phyloP scores from a whole-genome alignment of 2,888 invertebrate genomes.

The Perizoma flavofasciatum region DNA sequence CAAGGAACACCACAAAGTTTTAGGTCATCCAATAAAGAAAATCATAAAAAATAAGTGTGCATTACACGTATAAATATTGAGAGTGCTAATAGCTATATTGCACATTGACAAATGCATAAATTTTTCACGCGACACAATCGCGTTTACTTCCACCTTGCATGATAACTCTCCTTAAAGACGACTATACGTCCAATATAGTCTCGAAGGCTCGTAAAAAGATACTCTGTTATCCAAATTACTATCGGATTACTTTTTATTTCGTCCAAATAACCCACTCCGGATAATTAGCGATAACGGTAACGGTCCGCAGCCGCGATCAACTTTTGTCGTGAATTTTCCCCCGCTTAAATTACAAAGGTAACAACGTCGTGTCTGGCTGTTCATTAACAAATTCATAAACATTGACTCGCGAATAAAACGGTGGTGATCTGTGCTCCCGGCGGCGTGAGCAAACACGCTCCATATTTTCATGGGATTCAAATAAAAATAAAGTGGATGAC shows the following conservation, averaged over 20 bases:
- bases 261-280: conserved; percentile 62
- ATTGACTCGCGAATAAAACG: conserved; percentile 76
- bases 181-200: conserved; percentile 62
- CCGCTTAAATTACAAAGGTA: conserved; percentile 65
- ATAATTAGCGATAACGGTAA: conserved; percentile 68
- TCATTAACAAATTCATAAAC: conserved; percentile 82
- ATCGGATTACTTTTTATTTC: conserved; percentile 71
- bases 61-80: conserved; percentile 15
- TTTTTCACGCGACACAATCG: conserved; percentile 58
- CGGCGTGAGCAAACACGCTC: conserved; percentile 70
- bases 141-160: conserved; percentile 72
- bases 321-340: conserved; percentile 53
- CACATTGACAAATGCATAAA: conserved; percentile 52
- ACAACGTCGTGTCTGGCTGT: conserved; percentile 60
- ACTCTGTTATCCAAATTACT: conserved; percentile 71
- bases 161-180: conserved; percentile 67
- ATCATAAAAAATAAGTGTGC: conserved; percentile 8
- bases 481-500: conserved; percentile 81
- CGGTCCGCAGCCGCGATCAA: conserved; percentile 47
- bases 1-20: conserved; percentile 8
- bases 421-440: conserved; percentile 62
- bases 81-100: conserved; percentile 39
- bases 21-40: conserved; percentile 7
- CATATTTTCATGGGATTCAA: conserved; percentile 82
- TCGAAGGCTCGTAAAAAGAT: conserved; percentile 62